A percentile compares a stretch with the other conserved stretches of the same genome.
Evolutionary conservation across 2,113 vertebrate genomes (phyloP).

Genomic region (Saccopteryx bilineata): DNA sequence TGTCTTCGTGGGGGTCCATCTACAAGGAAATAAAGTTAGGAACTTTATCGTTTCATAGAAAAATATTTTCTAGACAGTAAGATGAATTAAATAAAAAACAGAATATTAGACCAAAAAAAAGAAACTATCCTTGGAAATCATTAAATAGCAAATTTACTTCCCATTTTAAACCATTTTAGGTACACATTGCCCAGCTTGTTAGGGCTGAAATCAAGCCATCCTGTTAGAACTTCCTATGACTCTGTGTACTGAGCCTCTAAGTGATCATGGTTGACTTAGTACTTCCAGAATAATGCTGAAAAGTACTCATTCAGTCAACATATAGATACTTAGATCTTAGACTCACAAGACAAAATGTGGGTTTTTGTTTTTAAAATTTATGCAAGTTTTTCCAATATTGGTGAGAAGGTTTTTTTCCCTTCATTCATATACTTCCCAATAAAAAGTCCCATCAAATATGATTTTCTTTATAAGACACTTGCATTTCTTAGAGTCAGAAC

Average conservation of each 20-base stretch:
- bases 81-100: not conserved
- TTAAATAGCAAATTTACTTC: not conserved
- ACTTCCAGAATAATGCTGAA: not conserved
- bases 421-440: not conserved
- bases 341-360: not conserved
- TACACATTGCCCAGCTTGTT: not conserved
- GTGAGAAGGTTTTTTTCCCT: not conserved
- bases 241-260: not conserved
- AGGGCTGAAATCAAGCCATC: not conserved
- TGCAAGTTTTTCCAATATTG: not conserved
- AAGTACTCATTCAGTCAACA: not conserved
- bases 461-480: not conserved
- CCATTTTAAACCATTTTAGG: not conserved
- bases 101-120: not conserved
- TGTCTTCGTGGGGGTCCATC: not conserved
- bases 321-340: not conserved
- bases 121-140: not conserved
- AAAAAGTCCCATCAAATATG: not conserved
- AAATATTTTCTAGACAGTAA: not conserved
- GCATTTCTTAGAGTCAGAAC: not conserved
- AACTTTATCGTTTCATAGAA: not conserved
- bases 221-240: not conserved
- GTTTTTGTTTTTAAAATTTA: not conserved
- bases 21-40: conserved; percentile 1
- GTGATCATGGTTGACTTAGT: not conserved